Percentiles rank a stretch among this genome's conserved stretches.
phyloP scores from a whole-genome alignment of 92 coral and sea anemone genomes.

The Phenganax subtilis region DNA sequence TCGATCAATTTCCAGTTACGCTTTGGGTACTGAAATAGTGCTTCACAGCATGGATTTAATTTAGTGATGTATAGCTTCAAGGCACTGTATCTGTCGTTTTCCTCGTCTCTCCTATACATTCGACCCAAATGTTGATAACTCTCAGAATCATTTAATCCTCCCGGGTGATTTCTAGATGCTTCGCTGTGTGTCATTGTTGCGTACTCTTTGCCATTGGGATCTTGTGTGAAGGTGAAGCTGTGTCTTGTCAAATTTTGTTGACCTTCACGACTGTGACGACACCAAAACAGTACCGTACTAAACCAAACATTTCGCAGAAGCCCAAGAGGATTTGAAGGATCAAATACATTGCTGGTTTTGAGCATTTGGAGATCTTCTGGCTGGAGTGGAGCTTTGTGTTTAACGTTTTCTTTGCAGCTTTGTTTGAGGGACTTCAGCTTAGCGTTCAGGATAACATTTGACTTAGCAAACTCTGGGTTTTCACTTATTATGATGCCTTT shows the following conservation, averaged over 20 bases:
- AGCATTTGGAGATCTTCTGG: too few species aligned
- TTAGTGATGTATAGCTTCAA: slow-evolving; percentile 45
- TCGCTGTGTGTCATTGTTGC: slow-evolving; percentile 53
- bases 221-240: slow-evolving; percentile 39
- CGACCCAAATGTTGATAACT: slow-evolving; percentile 45
- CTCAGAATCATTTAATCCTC: slow-evolving; percentile 35
- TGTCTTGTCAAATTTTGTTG: slow-evolving; percentile 21
- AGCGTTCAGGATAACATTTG: not conserved
- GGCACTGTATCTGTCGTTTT: slow-evolving; percentile 46
- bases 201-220: slow-evolving; percentile 42
- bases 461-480: slow-evolving; percentile 1
- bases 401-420: too few species aligned
- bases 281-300: too few species aligned
- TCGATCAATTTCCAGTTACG: slow-evolving; percentile 40
- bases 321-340: too few species aligned
- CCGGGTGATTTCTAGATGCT: slow-evolving; percentile 50
- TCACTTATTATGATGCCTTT: not conserved
- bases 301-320: too few species aligned
- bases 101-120: slow-evolving; percentile 47
- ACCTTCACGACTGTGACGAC: too few species aligned
- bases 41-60: slow-evolving; percentile 39
- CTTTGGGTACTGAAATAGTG: slow-evolving; percentile 51
- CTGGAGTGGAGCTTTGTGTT: too few species aligned
- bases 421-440: too few species aligned
- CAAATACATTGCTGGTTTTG: too few species aligned